phyloP scores from a whole-genome alignment of 2,888 invertebrate species.

The Clitarchus hookeri region DNA sequence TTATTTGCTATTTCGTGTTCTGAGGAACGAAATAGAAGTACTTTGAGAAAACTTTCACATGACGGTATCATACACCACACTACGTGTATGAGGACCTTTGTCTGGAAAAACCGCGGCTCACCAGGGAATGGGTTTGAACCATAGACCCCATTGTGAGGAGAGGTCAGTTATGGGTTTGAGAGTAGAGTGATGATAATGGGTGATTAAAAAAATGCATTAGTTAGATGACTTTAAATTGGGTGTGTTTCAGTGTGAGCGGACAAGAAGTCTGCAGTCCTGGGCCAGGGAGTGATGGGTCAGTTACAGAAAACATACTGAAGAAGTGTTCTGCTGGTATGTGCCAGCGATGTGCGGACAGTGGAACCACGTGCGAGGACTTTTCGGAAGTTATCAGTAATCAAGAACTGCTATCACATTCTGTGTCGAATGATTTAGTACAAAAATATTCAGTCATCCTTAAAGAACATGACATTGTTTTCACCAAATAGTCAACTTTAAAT shows the following conservation, averaged over 20 bases:
- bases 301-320: neutral
- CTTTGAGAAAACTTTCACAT: no score
- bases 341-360: constrained; percentile 7
- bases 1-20: no score
- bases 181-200: no score
- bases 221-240: neutral
- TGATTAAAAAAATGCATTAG: no score
- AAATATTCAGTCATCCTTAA: neutral
- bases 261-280: neutral
- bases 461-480: neutral
- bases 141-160: no score
- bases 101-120: no score
- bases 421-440: neutral
- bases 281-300: neutral
- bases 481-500: neutral
- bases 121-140: no score
- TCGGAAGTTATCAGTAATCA: neutral
- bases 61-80: no score
- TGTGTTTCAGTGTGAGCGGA: neutral
- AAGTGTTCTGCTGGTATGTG: neutral
- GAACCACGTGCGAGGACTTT: neutral
- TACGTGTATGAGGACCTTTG: no score
- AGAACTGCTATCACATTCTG: neutral
- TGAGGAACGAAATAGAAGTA: no score
- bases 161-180: no score